These are phyloP conservation scores for Meteorus sp. DNA, from an alignment of 1,140 invertebrate genomes.

Conservation along the genomic window DNA sequence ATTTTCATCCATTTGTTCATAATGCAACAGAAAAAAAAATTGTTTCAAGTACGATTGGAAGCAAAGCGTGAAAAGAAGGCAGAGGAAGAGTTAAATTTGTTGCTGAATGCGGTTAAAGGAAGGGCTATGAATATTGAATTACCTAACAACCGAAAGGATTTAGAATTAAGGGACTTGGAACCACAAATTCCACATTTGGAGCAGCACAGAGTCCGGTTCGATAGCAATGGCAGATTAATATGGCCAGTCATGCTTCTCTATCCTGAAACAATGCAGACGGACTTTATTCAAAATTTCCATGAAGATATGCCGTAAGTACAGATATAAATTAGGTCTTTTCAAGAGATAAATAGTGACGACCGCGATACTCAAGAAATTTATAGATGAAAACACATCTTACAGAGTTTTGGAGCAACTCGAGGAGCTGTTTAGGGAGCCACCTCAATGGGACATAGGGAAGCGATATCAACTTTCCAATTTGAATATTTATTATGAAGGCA, in stretches of 20 bases:
- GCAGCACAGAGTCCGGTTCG: conserved; percentile 63
- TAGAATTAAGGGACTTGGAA: conserved; percentile 62
- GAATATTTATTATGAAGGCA: conserved; percentile 80
- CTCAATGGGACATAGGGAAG: conserved; percentile 74
- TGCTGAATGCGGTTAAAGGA: conserved; percentile 62
- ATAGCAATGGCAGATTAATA: conserved; percentile 64
- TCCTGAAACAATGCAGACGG: conserved; percentile 74
- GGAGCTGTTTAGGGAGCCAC: conserved; percentile 71
- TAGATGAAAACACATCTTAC: conserved; percentile 32
- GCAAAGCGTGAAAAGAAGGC: conserved; percentile 62
- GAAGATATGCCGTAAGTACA: conserved; percentile 69
- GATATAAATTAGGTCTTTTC: not conserved
- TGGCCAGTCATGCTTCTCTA: conserved; percentile 86
- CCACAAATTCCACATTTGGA: conserved; percentile 66
- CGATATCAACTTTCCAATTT: conserved; percentile 71
- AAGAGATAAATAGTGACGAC: conserved; percentile 5
- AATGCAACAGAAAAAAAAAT: conserved; percentile 63
- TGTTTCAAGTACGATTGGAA: conserved; percentile 66
- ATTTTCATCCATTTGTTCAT: too few relatives aligned
- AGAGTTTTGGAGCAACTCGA: conserved; percentile 74
- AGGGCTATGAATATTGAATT: conserved; percentile 59
- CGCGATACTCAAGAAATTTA: conserved; percentile 54
- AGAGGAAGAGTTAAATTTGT: conserved; percentile 60
- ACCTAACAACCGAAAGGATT: conserved; percentile 38
- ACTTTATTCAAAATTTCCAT: conserved; percentile 74